Evolutionary conservation across 2,797 vertebrate species (phyloP), one percentile per base, ranked within the genome.

Genomic region (Podarcis siculus): DNA sequence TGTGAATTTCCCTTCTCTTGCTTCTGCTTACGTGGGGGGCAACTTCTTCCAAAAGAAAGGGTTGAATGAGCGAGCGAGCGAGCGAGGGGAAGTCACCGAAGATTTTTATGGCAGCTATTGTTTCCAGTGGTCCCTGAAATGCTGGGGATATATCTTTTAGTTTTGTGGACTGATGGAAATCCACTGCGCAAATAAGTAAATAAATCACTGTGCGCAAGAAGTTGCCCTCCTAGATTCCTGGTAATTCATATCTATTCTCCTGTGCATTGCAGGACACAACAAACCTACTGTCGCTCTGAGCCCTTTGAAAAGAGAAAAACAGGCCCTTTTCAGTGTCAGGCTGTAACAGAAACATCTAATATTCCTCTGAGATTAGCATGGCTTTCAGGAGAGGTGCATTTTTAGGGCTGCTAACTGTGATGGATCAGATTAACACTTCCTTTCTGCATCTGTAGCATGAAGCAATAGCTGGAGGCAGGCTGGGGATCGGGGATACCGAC

Each of bases 361-460:
- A 85, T 79, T 90, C 90, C 85, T 88, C 91, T 39, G 42, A 92
- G 93, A 89, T 86, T 72, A 82, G 87, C 82, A 21, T 94, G 89
- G 13, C 94, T 92, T 93, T 91, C 90, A 85, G 88, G 92, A 93
- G 94, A 85, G 84, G 91, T 94, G 94, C 89, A 87, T 93, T 94
- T 94, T 82, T 61, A 32, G 90, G 91, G 91, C 87, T 79, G 84
- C 86, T 92, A 90, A n/a, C 88, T 92, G 84, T 85, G 88, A 0
- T 91, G 91, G 88, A 91, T 93, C 87, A 72, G 78, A 94, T 95
- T 93, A 93, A 90, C 86, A 79, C 92, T 91, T 94, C 87, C 93
- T 94, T 95, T 91, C 91, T 69, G 0, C 5, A 0, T 86, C 86
- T 82, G 88, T 91, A 80, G 75, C 76, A 1, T 17, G 8, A 27